Base-by-base conservation (phyloP, 2,113 vertebrate species). In the Leptodactylus fuscus region DNA sequence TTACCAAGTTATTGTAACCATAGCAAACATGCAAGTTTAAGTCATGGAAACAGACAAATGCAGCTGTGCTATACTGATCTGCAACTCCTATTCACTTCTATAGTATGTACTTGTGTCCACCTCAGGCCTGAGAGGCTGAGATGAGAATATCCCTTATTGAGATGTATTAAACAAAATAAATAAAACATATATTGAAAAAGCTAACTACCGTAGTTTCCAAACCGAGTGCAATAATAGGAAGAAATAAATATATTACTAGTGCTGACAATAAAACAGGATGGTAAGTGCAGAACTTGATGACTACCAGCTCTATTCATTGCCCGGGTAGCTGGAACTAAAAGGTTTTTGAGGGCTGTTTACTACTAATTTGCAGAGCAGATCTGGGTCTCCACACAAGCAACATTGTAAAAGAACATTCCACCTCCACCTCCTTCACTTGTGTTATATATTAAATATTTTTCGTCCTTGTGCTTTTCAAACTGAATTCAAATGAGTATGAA, bases 401-500 rank as follows among this genome's bases (percentile, higher is more conserved):
- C 22, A 18, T 13, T 12, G 51, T 58, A 38, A 58, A 15, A 78
- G 22, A 78, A 78, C 76, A 13, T 60, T 80, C n/a, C 53, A 44
- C 75, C 49, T 58, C 49, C 75, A 78, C 76, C 76, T n/a, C 53
- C 55, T 80, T 38, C 20, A 3, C 41, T 9, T 69, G 8, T 67
- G 13, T 65, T 79, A 36, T 58, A 53, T 22, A 58, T 58, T 49
- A 32, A 27, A 48, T 34, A 60, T 49, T 34, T 69, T 81, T 48
- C n/a, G 24, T 69, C 44, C 60, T 81, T 46, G 58, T 67, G 38
- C 60, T 81, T 69, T 81, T 67, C 58, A 65, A 48, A 48, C 44
- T 49, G 58, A 81, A 81, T 67, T 67, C 13, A 81, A 67, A 81
- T 69, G 58, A 46, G 79, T 27, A 48, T 81, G 55, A 81, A 46